These are phyloP conservation scores for Synergus umbraculus DNA, from an alignment of 2,888 invertebrate genomes.

Conservation along the genomic window DNA sequence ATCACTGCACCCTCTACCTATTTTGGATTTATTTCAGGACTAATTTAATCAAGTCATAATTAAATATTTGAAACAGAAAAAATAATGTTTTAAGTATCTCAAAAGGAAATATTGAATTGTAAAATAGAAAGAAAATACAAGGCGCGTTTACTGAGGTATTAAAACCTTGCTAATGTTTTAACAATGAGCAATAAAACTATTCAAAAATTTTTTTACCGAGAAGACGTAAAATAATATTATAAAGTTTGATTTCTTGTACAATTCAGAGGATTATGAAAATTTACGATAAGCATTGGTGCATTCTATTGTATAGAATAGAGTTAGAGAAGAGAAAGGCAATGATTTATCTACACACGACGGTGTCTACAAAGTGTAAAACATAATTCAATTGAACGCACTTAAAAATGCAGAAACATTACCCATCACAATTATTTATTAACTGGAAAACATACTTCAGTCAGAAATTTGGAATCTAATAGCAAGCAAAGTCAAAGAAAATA, in stretches of 20 bases:
- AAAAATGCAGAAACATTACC: background rate
- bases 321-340: constrained; percentile 33
- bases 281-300: background rate
- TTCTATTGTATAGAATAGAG: constrained; percentile 16
- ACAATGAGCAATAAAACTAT: background rate
- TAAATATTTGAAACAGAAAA: no score
- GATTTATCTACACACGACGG: constrained; percentile 10
- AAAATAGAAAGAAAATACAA: no score
- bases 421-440: background rate
- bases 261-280: constrained; percentile 11
- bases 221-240: background rate
- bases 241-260: background rate
- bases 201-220: background rate
- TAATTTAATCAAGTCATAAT: no score
- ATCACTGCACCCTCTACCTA: no score
- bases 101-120: no score
- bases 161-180: background rate
- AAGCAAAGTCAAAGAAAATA: background rate
- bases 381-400: constrained; percentile 17
- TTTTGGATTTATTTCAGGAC: no score
- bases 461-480: background rate
- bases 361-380: constrained; percentile 5
- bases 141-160: background rate
- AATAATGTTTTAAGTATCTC: no score
- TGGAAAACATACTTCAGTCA: background rate